These are phyloP conservation scores for Scaptodrosophila latifasciaeformis DNA, from an alignment of 2,888 invertebrate genomes.

Conservation along the genomic window DNA sequence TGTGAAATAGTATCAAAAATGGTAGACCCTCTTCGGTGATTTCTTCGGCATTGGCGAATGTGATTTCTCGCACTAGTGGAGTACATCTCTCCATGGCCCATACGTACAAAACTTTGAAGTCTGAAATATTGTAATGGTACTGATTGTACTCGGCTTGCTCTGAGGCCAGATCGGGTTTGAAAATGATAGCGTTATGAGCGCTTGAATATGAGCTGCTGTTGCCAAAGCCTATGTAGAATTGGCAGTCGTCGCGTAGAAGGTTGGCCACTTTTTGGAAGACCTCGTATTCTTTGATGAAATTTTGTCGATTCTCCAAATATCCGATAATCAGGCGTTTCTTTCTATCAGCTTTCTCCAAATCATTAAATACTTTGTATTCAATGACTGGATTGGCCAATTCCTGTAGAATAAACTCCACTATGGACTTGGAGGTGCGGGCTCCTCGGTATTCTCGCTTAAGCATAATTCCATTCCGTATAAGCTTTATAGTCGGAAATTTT, in stretches of 20 bases:
- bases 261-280: constrained; percentile 85
- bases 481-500: constrained; percentile 97
- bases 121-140: constrained; percentile 80
- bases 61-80: constrained; percentile 95
- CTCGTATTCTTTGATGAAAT: constrained; percentile 84
- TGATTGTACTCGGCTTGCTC: constrained; percentile 86
- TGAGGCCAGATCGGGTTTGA: constrained; percentile 82
- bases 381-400: constrained; percentile 88
- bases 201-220: constrained; percentile 77
- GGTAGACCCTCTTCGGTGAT: constrained; percentile 96
- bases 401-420: constrained; percentile 87
- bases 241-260: constrained; percentile 91
- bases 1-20: constrained; percentile 94
- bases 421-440: constrained; percentile 88
- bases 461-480: constrained; percentile 90
- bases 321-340: constrained; percentile 88
- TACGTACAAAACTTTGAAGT: constrained; percentile 84
- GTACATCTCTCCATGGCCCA: constrained; percentile 94
- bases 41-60: constrained; percentile 99
- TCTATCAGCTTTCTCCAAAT: constrained; percentile 82
- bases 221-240: constrained; percentile 91
- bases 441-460: constrained; percentile 91
- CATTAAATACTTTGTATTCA: constrained; percentile 82
- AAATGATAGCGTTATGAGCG: constrained; percentile 79
- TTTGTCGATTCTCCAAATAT: constrained; percentile 82